A percentile compares a stretch with the other conserved stretches of the same genome.
These are phyloP conservation scores for Syrmaticus mikado DNA, from an alignment of 2,113 vertebrate genomes.

Conservation along the genomic window DNA sequence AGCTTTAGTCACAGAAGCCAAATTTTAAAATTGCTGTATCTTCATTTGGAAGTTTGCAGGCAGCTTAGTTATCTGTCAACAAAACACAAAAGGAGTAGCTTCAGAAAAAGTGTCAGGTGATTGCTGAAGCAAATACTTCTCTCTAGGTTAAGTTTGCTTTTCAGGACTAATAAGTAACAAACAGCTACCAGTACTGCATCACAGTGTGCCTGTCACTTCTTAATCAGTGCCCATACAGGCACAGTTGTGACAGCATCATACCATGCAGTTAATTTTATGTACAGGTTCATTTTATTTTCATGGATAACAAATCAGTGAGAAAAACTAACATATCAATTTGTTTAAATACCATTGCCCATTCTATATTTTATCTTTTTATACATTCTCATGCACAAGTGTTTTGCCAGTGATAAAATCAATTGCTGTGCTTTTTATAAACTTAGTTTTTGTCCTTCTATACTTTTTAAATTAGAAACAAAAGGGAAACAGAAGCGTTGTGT, in stretches of 20 bases:
- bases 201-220: not conserved
- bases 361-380: not conserved
- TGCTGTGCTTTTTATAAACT: not conserved
- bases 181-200: not conserved
- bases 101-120: not conserved
- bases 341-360: not conserved
- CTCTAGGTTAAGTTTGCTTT: constrained; percentile 5
- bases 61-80: not conserved
- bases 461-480: not conserved
- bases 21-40: not conserved
- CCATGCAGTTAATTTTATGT: not conserved
- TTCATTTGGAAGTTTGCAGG: not conserved
- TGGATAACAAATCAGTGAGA: not conserved
- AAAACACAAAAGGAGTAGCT: not conserved
- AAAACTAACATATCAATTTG: not conserved
- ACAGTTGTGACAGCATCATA: not conserved
- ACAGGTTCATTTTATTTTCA: not conserved
- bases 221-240: not conserved
- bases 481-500: not conserved
- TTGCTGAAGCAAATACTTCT: not conserved
- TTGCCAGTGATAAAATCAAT: not conserved
- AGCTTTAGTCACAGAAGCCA: not conserved
- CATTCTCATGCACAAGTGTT: not conserved
- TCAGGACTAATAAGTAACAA: not conserved
- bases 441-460: not conserved